Base-by-base conservation (phyloP, 2,113 vertebrate genomes). In the Neolamprologus hecqui region DNA sequence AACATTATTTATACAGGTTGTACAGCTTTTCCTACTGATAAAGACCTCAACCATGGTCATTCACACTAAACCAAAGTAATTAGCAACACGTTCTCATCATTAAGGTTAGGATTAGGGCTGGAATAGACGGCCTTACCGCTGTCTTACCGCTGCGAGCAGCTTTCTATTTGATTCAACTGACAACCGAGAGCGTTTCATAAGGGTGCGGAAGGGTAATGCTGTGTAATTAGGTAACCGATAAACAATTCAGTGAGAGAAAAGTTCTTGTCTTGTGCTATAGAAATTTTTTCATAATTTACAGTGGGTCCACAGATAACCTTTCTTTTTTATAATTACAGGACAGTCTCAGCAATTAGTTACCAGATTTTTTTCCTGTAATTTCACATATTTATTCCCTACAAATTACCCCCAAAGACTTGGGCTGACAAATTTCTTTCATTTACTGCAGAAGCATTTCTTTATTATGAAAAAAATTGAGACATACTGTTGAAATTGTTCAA, bases 181-280 rank as follows among this genome's bases (percentile, higher is more conserved):
- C 0, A 65, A 35, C 60, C 0, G 31, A 65, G 58, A 63, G 31
- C 2, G 6, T 12, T 35, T 65, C 31, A 12, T 65, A 65, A 65
- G 31, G 6, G 7, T 19, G 17, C 0, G 9, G 9, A 35, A 65
- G 17, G 31, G 3, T 65, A 65, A 65, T n/a, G 60, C 0, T 65
- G 17, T n/a, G 60, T 65, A 65, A 65, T 65, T 65, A 21, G 60
- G 60, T 1, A 37, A 65, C 10, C 60, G 5, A 65, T 65, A 65
- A 65, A 65, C 33, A 65, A 65, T 65, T 65, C 33, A 37, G 33
- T 37, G 10, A 37, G 33, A 65, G 33, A 37, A 65, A 65, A 37
- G 19, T 37, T 37, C 33, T 37, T 37, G 60, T 65, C 17, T 37
- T 65, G 60, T 37, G 6, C 11, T 21, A 21, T 37, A 65, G 33